Percentiles rank a stretch among this genome's conserved stretches.
Conservation (phyloP, 2,888 invertebrate genomes). For the Platerodrilus igneus region DNA sequence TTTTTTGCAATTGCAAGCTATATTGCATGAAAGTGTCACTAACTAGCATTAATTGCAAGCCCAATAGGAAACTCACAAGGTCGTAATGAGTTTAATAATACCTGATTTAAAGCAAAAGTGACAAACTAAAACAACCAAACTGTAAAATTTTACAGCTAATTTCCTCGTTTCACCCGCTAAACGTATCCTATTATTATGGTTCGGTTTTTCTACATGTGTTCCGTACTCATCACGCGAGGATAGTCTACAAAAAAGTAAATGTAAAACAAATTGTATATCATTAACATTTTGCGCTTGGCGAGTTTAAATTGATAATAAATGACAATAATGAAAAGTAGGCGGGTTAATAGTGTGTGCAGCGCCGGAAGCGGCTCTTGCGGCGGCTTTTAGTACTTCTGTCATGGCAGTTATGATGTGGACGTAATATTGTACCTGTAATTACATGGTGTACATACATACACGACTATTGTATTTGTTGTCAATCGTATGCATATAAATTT, state of each 20-base stretch:
- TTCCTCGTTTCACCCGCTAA: constrained; percentile 34
- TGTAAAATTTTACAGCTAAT: constrained; percentile 35
- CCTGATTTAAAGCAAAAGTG: no score
- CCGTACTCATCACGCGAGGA: constrained; percentile 35
- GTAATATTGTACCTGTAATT: constrained; percentile 33
- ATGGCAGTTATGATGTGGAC: constrained; percentile 27
- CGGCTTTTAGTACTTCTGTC: constrained; percentile 35
- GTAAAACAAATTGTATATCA: constrained; percentile 47
- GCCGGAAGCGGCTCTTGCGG: constrained; percentile 42
- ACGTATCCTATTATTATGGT: constrained; percentile 30
- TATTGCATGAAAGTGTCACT: no score
- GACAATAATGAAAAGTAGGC: constrained; percentile 48
- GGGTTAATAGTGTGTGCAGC: constrained; percentile 41
- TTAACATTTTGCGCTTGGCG: constrained; percentile 48
- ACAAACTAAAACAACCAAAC: no score
- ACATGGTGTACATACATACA: no score
- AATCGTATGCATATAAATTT: constrained; percentile 20
- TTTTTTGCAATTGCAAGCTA: no score
- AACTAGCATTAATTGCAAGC: no score
- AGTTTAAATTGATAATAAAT: constrained; percentile 48
- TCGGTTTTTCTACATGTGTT: constrained; percentile 30
- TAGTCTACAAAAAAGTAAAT: constrained; percentile 33
- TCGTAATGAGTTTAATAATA: no score
- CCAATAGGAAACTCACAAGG: no score
- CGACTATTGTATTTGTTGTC: constrained; percentile 32